These are phyloP conservation scores for Latrodectus hesperus DNA, from an alignment of 2,888 invertebrate species.

Conservation along the genomic window DNA sequence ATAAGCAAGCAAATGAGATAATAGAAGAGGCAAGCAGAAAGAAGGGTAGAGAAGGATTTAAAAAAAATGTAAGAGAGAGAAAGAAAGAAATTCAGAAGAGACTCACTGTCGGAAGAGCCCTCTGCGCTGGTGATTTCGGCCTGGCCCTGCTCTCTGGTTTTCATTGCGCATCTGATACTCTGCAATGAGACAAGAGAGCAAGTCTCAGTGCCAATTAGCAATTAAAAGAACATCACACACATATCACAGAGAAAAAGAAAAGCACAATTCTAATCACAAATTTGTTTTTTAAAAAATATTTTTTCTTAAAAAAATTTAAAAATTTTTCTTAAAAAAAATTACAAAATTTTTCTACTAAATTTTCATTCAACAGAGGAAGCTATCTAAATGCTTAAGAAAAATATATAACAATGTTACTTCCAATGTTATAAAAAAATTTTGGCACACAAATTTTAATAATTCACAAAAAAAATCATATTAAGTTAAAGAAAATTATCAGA, in stretches of 20 bases:
- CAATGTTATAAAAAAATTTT: slow-evolving; percentile 39
- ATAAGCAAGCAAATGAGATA: too few species aligned
- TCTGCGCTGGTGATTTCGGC: slow-evolving; percentile 66
- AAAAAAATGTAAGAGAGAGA: slow-evolving; percentile 19
- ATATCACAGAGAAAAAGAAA: slow-evolving; percentile 26
- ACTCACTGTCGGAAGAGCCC: slow-evolving; percentile 70
- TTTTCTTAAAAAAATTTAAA: too few species aligned
- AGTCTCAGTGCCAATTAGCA: slow-evolving; percentile 70
- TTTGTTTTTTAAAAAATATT: slow-evolving; percentile 4
- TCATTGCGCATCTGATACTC: slow-evolving; percentile 85
- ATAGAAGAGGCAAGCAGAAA: slow-evolving; percentile 15
- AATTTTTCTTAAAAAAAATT: too few species aligned
- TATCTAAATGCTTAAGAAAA: background rate
- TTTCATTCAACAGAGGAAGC: slow-evolving; percentile 23
- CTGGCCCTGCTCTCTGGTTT: slow-evolving; percentile 81
- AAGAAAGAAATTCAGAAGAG: slow-evolving; percentile 30
- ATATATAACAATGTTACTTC: slow-evolving; percentile 3
- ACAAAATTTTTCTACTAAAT: too few species aligned
- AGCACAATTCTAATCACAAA: slow-evolving; percentile 55
- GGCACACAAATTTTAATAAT: slow-evolving; percentile 2
- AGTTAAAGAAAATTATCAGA: slow-evolving; percentile 23
- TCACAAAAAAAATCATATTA: slow-evolving; percentile 7
- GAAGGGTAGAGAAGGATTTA: slow-evolving; percentile 14
- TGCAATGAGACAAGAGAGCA: slow-evolving; percentile 81
- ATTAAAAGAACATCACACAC: slow-evolving; percentile 16